Conservation (phyloP, 2,888 invertebrate genomes). For the Zootermopsis nevadensis region DNA sequence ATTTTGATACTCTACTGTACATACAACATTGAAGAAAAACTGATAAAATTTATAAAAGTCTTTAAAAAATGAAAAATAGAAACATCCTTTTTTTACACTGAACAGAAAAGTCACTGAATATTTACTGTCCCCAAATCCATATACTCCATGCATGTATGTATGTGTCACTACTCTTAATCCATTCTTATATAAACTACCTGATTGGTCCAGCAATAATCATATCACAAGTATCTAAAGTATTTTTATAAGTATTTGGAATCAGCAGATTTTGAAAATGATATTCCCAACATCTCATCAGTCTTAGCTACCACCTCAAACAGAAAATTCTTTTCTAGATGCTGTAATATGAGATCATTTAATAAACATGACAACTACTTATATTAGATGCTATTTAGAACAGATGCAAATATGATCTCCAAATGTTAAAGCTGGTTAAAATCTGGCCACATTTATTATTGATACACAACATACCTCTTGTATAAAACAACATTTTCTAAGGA, state of each 20-base stretch:
- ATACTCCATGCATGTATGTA: too few species aligned
- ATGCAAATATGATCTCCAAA: not conserved
- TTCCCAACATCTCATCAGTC: conserved; percentile 24
- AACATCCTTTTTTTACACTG: not conserved
- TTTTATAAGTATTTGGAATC: not conserved
- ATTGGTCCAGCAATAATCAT: conserved; percentile 13
- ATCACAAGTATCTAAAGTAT: not conserved
- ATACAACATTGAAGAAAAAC: too few species aligned
- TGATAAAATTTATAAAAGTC: too few species aligned
- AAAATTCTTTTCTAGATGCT: not conserved
- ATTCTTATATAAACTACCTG: not conserved
- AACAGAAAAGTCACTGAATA: not conserved
- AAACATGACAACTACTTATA: conserved; percentile 14
- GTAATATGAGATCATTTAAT: not conserved
- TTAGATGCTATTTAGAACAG: not conserved
- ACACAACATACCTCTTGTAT: not conserved
- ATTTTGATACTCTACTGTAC: too few species aligned
- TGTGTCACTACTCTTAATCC: not conserved
- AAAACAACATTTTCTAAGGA: conserved; percentile 18
- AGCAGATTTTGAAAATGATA: conserved; percentile 34
- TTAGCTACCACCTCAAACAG: conserved; percentile 11
- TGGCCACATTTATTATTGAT: not conserved
- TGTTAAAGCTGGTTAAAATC: not conserved
- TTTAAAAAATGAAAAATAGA: too few species aligned
- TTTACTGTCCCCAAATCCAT: too few species aligned